Percentiles rank a stretch among this genome's conserved stretches.
These are phyloP conservation scores for Chionomys nivalis DNA, from an alignment of 2,113 vertebrate genomes.

Conservation along the genomic window DNA sequence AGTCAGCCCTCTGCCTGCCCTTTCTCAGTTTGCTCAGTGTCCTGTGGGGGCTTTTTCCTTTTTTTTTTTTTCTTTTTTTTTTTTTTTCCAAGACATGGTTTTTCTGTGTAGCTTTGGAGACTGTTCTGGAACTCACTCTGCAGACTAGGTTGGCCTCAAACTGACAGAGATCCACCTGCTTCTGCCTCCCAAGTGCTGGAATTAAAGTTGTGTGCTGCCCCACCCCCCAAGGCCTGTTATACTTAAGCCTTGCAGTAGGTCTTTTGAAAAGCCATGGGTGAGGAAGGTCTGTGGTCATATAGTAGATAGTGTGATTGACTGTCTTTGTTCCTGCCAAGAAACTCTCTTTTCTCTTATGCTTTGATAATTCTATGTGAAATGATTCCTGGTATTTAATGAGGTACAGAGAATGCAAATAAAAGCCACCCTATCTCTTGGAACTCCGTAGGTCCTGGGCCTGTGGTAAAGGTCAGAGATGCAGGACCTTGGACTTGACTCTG, in stretches of 20 bases:
- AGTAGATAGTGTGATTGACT: not conserved
- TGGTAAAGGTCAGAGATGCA: not conserved
- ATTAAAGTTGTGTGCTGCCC: no score
- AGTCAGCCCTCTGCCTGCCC: not conserved
- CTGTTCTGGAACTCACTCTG: no score
- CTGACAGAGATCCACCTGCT: no score
- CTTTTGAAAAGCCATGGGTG: not conserved
- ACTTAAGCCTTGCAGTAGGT: not conserved
- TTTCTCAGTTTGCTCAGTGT: not conserved
- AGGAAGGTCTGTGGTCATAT: not conserved
- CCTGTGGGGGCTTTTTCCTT: not conserved
- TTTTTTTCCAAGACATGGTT: no score
- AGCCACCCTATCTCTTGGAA: not conserved
- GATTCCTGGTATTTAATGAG: not conserved
- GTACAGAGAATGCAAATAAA: not conserved
- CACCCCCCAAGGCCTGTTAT: not conserved
- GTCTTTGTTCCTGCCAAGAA: conserved; percentile 27
- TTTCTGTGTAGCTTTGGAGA: no score
- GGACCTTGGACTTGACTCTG: not conserved
- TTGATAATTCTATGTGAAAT: conserved; percentile 15
- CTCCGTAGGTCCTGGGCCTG: not conserved
- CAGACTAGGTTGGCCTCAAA: no score
- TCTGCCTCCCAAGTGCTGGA: no score
- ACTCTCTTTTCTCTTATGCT: not conserved
- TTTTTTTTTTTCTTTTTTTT: not conserved